Percentiles rank a stretch among this genome's conserved stretches.
These are phyloP conservation scores for Diogma glabrata DNA, from an alignment of 2,888 invertebrate species.

Conservation along the genomic window DNA sequence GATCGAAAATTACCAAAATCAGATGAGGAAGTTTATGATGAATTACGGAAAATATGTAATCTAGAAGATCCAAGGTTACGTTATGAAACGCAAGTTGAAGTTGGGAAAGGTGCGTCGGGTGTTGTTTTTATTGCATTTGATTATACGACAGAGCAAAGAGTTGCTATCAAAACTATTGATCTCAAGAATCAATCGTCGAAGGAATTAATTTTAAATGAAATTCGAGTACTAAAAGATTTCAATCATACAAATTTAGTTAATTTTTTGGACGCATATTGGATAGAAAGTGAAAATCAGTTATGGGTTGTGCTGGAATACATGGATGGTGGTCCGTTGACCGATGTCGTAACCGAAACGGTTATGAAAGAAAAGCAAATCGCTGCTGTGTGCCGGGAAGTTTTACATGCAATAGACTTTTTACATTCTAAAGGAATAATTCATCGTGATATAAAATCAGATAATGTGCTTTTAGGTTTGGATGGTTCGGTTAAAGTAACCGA, in stretches of 20 bases:
- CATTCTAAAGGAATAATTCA: slow-evolving; percentile 86
- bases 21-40: slow-evolving; percentile 50
- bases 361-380: slow-evolving; percentile 97
- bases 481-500: slow-evolving; percentile 88
- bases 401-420: slow-evolving; percentile 80
- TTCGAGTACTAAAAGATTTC: slow-evolving; percentile 81
- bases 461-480: slow-evolving; percentile 85
- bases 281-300: slow-evolving; percentile 74
- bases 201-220: slow-evolving; percentile 90
- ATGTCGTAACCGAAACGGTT: slow-evolving; percentile 93
- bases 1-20: slow-evolving; percentile 31
- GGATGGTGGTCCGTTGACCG: slow-evolving; percentile 90
- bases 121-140: slow-evolving; percentile 85
- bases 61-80: slow-evolving; percentile 67
- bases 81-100: slow-evolving; percentile 70
- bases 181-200: slow-evolving; percentile 90
- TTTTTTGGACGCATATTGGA: slow-evolving; percentile 86
- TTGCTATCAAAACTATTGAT: slow-evolving; percentile 95
- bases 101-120: slow-evolving; percentile 88
- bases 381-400: slow-evolving; percentile 80
- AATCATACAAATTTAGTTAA: slow-evolving; percentile 92
- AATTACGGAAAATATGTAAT: slow-evolving; percentile 68
- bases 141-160: slow-evolving; percentile 55
- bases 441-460: slow-evolving; percentile 96
- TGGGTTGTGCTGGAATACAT: slow-evolving; percentile 97